Evolutionary conservation across 2,113 vertebrate species (phyloP).

Genomic region (Leptosomus discolor): DNA sequence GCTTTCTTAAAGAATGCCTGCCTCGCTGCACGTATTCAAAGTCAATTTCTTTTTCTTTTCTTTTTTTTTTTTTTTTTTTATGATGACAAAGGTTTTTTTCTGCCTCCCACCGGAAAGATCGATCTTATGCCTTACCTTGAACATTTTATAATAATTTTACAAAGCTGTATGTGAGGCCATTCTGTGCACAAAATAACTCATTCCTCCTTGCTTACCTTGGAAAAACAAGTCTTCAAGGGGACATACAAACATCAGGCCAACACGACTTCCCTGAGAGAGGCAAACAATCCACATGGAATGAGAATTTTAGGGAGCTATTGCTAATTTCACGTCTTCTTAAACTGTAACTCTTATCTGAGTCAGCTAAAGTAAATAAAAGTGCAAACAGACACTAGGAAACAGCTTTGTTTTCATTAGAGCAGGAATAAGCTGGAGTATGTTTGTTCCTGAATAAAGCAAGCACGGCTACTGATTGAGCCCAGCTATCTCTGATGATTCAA

Average conservation of each 20-base stretch:
- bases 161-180: neutral
- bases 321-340: neutral
- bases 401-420: neutral
- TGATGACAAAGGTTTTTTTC: fast-evolving
- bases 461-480: neutral
- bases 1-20: neutral
- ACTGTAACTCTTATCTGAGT: neutral
- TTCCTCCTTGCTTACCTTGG: neutral
- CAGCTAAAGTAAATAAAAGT: neutral
- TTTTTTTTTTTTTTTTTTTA: neutral
- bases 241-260: fast-evolving
- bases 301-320: neutral
- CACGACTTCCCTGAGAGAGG: neutral
- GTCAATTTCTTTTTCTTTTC: too few relatives aligned
- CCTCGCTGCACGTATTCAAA: neutral
- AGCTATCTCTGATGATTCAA: neutral
- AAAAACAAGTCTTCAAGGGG: neutral
- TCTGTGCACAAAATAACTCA: neutral
- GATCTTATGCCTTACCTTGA: neutral
- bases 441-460: conserved; percentile 6
- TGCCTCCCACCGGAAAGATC: neutral
- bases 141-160: neutral
- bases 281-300: neutral
- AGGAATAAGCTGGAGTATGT: neutral
- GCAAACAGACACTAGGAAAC: neutral